phyloP scores from a whole-genome alignment of 2,888 invertebrate species.

The Xestia sexstrigata region DNA sequence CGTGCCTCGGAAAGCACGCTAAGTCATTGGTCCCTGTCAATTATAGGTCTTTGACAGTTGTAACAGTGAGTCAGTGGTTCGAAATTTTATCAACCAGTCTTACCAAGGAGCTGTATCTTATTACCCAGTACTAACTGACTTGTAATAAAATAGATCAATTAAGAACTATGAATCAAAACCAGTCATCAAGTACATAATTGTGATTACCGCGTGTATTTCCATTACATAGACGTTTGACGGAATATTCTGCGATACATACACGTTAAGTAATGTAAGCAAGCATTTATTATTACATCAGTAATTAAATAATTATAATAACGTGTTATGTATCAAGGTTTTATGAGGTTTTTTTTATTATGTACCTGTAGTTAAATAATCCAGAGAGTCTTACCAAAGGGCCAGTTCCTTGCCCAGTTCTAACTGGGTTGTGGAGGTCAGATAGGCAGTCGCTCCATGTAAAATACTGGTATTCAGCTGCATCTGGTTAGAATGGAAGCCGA shows the following conservation, averaged over 20 bases:
- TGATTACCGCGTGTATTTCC: conserved; percentile 39
- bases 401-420: background rate
- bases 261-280: conserved; percentile 31
- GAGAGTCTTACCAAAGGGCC: background rate
- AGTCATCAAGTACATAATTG: background rate
- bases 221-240: background rate
- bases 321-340: conserved; percentile 5
- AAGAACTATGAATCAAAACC: background rate
- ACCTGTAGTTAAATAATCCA: background rate
- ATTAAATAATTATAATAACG: conserved; percentile 6
- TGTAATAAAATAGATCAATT: background rate
- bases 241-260: conserved; percentile 17
- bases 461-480: background rate
- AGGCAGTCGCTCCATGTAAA: background rate
- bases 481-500: background rate
- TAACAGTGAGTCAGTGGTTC: too few relatives aligned
- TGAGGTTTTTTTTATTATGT: background rate
- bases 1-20: too few relatives aligned
- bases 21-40: too few relatives aligned
- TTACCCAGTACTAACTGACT: too few relatives aligned
- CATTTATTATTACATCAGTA: background rate
- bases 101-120: too few relatives aligned
- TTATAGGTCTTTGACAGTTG: too few relatives aligned
- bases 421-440: background rate
- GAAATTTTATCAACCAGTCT: too few relatives aligned